These are phyloP conservation scores for Lasius platythorax DNA, from an alignment of 2,888 invertebrate genomes.

Conservation along the genomic window DNA sequence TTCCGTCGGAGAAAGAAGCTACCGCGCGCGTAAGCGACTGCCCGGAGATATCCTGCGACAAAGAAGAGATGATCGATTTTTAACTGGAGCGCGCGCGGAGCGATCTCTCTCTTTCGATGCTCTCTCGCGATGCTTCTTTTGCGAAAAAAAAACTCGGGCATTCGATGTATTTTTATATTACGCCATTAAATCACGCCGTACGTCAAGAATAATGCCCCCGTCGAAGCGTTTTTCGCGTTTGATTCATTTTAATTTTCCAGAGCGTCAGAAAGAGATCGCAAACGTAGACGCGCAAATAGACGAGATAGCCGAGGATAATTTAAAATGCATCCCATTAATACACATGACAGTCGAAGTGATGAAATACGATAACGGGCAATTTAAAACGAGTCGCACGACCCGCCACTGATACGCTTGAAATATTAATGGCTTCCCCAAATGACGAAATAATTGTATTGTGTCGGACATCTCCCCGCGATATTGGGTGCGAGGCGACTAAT, in stretches of 20 bases:
- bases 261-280: not conserved
- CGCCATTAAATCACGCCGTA: conserved; percentile 32
- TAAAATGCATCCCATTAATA: conserved; percentile 52
- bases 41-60: conserved; percentile 28
- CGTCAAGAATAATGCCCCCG: conserved; percentile 30
- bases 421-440: conserved; percentile 48
- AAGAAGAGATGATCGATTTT: conserved; percentile 44
- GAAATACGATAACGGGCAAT: conserved; percentile 52
- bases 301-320: conserved; percentile 14
- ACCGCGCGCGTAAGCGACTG: not conserved
- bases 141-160: conserved; percentile 3
- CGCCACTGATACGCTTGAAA: conserved; percentile 46
- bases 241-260: conserved; percentile 45
- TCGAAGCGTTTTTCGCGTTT: conserved; percentile 22
- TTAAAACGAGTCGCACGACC: conserved; percentile 39
- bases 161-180: conserved; percentile 49
- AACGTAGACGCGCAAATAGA: not conserved
- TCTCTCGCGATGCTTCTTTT: conserved; percentile 28
- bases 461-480: conserved; percentile 37
- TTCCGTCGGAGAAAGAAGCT: conserved; percentile 43
- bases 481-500: conserved; percentile 22
- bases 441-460: conserved; percentile 54
- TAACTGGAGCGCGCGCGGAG: conserved; percentile 16
- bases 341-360: conserved; percentile 34
- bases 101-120: not conserved